Conservation (phyloP, 2,113 vertebrate genomes). For the Mobula hypostoma region DNA sequence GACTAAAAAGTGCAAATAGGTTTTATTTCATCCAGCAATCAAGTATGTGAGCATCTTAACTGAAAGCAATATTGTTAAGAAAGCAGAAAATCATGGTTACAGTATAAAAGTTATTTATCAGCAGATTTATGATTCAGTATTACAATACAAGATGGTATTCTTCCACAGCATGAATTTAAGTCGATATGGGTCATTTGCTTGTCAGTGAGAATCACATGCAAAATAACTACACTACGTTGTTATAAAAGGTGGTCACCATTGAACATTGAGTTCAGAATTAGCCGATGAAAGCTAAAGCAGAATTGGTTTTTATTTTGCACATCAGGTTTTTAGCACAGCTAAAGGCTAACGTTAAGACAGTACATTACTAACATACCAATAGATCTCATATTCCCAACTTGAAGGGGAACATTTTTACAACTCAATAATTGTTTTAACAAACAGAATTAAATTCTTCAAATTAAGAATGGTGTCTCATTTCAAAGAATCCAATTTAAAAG, state of each 20-base stretch:
- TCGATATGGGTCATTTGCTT: neutral
- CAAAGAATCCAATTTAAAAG: neutral
- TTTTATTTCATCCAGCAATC: neutral
- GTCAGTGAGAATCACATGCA: neutral
- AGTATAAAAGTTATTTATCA: neutral
- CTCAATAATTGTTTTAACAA: neutral
- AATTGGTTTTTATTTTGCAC: neutral
- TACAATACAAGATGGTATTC: neutral
- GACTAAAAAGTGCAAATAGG: neutral
- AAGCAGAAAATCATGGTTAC: neutral
- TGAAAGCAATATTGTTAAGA: neutral
- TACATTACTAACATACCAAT: neutral
- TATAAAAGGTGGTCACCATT: neutral
- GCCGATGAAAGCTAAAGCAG: neutral
- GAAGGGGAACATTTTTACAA: neutral
- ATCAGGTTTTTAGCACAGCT: neutral
- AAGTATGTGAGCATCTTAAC: neutral
- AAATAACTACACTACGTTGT: neutral
- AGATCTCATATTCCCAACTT: neutral
- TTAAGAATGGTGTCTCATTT: neutral
- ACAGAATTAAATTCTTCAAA: neutral
- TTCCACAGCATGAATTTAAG: neutral
- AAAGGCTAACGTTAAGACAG: too few relatives aligned
- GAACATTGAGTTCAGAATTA: neutral
- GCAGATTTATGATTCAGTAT: neutral